Percentiles rank a stretch among this genome's conserved stretches.
Evolutionary conservation across 2,113 vertebrate genomes (phyloP).

Genomic region (Gnathonemus longibarbis): DNA sequence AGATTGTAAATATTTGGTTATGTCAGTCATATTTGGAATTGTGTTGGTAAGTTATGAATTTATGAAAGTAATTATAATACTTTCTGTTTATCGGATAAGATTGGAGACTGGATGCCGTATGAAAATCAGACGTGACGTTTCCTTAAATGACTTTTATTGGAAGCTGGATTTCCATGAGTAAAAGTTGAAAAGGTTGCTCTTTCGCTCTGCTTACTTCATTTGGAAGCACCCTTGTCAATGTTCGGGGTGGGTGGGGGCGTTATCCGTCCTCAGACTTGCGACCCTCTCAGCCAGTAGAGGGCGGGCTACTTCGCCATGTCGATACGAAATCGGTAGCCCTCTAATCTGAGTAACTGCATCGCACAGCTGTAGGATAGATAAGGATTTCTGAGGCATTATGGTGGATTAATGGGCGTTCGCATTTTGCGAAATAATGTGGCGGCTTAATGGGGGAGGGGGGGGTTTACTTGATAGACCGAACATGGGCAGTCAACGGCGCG

Average conservation of each 20-base stretch:
- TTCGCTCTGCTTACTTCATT: background rate
- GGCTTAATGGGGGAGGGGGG: background rate
- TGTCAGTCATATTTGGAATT: background rate
- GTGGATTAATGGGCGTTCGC: background rate
- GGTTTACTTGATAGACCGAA: background rate
- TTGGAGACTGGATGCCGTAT: background rate
- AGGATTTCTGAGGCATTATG: constrained; percentile 21
- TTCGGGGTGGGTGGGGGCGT: no score
- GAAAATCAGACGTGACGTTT: background rate
- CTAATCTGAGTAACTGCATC: constrained; percentile 13
- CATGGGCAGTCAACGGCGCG: background rate
- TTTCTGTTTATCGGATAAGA: background rate
- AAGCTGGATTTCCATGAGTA: background rate
- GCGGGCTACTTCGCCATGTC: background rate
- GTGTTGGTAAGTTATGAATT: background rate
- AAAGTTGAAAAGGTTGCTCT: background rate
- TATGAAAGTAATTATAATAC: background rate
- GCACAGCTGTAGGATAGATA: constrained; percentile 13
- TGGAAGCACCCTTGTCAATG: background rate
- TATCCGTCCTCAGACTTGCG: background rate
- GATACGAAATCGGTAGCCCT: background rate
- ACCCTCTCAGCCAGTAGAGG: background rate
- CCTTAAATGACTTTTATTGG: background rate
- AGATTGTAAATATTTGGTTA: background rate
- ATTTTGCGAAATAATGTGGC: background rate